Conservation (phyloP, 2,113 vertebrate genomes). For the Spizaetus ornatus region DNA sequence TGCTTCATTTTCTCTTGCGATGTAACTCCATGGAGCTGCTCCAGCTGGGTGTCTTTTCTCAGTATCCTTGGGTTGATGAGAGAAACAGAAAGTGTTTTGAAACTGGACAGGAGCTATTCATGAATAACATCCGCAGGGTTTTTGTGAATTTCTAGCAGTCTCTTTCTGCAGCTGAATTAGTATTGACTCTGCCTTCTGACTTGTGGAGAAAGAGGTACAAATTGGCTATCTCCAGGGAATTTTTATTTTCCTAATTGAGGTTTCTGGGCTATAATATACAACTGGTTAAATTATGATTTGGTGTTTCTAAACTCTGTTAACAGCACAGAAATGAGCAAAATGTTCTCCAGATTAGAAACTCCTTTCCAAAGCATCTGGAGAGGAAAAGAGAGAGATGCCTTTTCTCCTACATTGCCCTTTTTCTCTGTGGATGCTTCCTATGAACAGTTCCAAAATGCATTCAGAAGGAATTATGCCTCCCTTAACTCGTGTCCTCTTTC, state of each 20-base stretch:
- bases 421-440: neutral
- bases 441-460: neutral
- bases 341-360: neutral
- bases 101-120: constrained; percentile 4
- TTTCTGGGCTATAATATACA: neutral
- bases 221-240: neutral
- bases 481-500: constrained; percentile 27
- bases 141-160: neutral
- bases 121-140: neutral
- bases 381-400: neutral
- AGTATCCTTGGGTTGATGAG: neutral
- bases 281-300: neutral
- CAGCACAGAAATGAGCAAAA: neutral
- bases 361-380: neutral
- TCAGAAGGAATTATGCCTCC: neutral
- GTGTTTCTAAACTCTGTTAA: neutral
- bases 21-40: neutral
- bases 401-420: neutral
- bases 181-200: neutral
- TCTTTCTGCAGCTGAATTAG: neutral
- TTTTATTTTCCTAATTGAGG: neutral
- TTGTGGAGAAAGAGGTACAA: neutral
- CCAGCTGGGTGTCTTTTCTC: constrained; percentile 13
- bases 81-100: constrained; percentile 45
- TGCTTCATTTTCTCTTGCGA: neutral